These are phyloP conservation scores for Eospalax fontanierii DNA, from an alignment of 2,797 vertebrate species.

Conservation along the genomic window DNA sequence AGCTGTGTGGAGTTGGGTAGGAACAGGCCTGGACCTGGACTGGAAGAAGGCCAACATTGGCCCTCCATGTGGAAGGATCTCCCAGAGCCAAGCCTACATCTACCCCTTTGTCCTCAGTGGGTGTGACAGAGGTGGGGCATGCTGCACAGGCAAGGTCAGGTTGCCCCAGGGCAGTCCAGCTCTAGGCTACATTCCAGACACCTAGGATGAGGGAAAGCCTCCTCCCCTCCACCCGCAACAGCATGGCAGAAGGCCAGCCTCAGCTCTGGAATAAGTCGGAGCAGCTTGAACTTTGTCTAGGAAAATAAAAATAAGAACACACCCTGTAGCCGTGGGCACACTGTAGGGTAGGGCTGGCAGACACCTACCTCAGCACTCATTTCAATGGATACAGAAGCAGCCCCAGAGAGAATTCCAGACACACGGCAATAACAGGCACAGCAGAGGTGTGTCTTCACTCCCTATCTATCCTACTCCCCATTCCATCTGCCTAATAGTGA, in stretches of 20 bases:
- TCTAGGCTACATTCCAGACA: not conserved
- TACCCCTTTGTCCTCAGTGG: too few relatives aligned
- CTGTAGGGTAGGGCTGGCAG: not conserved
- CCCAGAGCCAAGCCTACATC: not conserved
- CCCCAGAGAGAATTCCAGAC: not conserved
- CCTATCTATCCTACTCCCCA: not conserved
- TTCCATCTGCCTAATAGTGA: not conserved
- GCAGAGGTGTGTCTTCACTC: not conserved
- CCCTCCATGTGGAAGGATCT: not conserved
- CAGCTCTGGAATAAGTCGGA: not conserved
- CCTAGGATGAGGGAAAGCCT: slow-evolving; percentile 14
- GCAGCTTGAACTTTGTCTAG: not conserved
- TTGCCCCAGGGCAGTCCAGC: not conserved
- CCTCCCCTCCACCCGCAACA: not conserved
- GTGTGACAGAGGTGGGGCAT: not conserved
- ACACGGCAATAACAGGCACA: not conserved
- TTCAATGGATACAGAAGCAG: not conserved
- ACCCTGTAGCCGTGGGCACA: not conserved
- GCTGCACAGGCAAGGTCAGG: not conserved
- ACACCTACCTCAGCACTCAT: not conserved
- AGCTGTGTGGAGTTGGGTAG: not conserved
- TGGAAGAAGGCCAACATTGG: not conserved
- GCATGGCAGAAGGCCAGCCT: not conserved
- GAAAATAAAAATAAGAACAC: not conserved
- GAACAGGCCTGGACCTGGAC: not conserved